phyloP scores from a whole-genome alignment of 2,888 invertebrate species.

The Pelosia muscerda region DNA sequence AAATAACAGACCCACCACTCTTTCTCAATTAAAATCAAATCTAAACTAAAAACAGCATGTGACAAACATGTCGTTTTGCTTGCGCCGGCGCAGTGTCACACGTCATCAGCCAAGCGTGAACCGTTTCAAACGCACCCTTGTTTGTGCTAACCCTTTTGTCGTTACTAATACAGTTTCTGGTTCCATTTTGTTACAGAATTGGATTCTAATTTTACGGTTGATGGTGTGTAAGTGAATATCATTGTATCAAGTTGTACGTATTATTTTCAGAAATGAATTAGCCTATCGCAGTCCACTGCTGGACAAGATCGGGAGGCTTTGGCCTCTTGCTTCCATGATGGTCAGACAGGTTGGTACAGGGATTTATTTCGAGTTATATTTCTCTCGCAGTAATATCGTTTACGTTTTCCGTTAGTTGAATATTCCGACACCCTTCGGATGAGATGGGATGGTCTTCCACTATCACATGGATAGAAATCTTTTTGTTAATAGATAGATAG shows the following conservation, averaged over 20 bases:
- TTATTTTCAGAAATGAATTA: too few species aligned
- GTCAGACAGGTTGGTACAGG: too few species aligned
- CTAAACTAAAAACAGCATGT: conserved; percentile 36
- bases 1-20: conserved; percentile 20
- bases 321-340: too few species aligned
- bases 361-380: too few species aligned
- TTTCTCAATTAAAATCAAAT: conserved; percentile 49
- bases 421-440: too few species aligned
- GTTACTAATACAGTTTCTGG: conserved; percentile 48
- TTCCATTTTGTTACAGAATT: conserved; percentile 43
- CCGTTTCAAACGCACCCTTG: conserved; percentile 56
- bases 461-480: too few species aligned
- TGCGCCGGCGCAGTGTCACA: conserved; percentile 49
- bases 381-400: too few species aligned
- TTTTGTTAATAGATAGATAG: too few species aligned
- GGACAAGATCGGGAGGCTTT: too few species aligned
- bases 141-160: conserved; percentile 53
- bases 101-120: conserved; percentile 58
- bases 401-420: too few species aligned
- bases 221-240: neutral
- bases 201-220: conserved; percentile 36
- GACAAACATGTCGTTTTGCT: conserved; percentile 45
- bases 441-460: too few species aligned
- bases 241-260: neutral
- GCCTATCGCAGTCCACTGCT: too few species aligned